Evolutionary conservation across 2,113 vertebrate genomes (phyloP).

Genomic region (Rhea pennata): DNA sequence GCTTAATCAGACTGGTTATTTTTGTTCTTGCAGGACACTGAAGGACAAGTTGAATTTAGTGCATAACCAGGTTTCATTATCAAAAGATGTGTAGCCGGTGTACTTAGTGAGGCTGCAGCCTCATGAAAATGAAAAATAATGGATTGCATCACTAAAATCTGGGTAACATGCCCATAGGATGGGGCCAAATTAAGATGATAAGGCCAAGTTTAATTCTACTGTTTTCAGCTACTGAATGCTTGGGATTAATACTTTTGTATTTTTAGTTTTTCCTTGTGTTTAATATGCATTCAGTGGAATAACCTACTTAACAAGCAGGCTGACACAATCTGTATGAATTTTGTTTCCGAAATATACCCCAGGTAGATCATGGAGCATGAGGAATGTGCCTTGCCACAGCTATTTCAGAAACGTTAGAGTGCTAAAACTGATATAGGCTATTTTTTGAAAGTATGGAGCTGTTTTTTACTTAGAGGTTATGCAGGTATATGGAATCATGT

Average conservation of each 20-base stretch:
- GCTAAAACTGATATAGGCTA: too few species aligned
- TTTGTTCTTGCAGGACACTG: neutral
- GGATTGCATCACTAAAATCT: neutral
- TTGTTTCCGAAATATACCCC: neutral
- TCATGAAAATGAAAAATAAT: neutral
- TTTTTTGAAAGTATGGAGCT: neutral
- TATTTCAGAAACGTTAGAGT: neutral
- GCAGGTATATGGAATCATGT: neutral
- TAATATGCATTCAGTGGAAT: neutral
- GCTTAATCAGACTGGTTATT: neutral
- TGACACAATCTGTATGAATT: neutral
- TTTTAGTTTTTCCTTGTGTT: neutral
- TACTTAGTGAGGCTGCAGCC: neutral
- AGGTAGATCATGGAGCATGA: neutral
- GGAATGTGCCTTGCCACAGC: neutral
- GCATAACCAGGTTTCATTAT: neutral
- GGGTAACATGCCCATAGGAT: accelerated
- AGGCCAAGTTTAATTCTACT: neutral
- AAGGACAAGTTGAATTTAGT: neutral
- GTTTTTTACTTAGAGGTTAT: accelerated
- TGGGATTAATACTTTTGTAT: neutral
- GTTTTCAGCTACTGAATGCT: neutral
- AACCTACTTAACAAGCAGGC: neutral
- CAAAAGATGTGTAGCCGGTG: neutral
- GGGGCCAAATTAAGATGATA: neutral